Evolutionary conservation across 1,140 invertebrate genomes (phyloP), one percentile per base, ranked within the genome.

Genomic region (Phymastichus coffea): DNA sequence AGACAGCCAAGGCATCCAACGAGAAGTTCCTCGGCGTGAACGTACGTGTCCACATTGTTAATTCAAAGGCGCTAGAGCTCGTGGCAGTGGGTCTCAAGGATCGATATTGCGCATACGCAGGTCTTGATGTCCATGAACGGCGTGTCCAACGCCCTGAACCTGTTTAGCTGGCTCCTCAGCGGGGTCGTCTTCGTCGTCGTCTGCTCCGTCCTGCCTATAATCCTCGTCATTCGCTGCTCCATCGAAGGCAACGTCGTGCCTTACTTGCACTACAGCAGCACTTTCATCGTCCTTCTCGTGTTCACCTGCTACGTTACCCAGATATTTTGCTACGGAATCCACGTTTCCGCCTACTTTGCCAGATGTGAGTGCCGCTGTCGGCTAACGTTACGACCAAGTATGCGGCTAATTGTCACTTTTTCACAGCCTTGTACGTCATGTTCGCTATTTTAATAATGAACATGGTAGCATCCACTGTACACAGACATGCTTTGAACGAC

Each of bases 91-190:
- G n/a, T n/a, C n/a, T n/a, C n/a, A n/a, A n/a, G n/a, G n/a, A n/a
- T n/a, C n/a, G n/a, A n/a, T n/a, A n/a, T n/a, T n/a, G n/a, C n/a
- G n/a, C n/a, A n/a, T n/a, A 65, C 61, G 44, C 30, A 77, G 74
- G 70, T 76, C 26, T 51, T 79, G 40, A 78, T 79, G 76, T 59
- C 70, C 17, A 75, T 78, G 61, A 78, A 78, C 59, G 76, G 77
- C 23, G 75, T 78, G 3, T 70, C 65, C 46, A 67, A 63, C 14
- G 56, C 54, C 35, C 65, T 72, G 19, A 78, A 77, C 67, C 68
- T 79, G 46, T 57, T 76, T 9, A 75, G 74, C 47, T 79, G 77
- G 77, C 37, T 77, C 4, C 10, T 69, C 2, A 77, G 67, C 52
- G 73, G 75, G 12, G 12, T 70, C 14, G 2, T 75, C 20, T 73